A percentile compares a stretch with the other conserved stretches of the same genome.
Evolutionary conservation across 1,140 invertebrate genomes (phyloP).

Genomic region (Drosophila ohnishii): DNA sequence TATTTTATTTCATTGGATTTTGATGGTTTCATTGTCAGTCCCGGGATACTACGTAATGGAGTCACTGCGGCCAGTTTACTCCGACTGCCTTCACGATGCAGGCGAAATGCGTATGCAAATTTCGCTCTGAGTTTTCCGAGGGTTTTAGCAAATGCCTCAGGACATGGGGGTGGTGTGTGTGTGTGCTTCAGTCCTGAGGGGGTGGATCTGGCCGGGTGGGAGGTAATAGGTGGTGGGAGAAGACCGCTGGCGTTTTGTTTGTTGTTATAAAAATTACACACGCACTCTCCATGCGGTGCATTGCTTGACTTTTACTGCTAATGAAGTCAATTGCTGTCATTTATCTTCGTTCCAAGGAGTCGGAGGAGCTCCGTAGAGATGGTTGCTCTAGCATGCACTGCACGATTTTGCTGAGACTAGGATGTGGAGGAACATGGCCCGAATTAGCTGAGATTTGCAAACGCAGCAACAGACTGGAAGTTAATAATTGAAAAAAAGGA

Average conservation of each 20-base stretch:
- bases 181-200: constrained; percentile 1
- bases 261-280: constrained; percentile 62
- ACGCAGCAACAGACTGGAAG: background rate
- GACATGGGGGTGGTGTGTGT: constrained; percentile 7
- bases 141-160: constrained; percentile 24
- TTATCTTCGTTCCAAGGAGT: constrained; percentile 53
- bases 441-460: constrained; percentile 37
- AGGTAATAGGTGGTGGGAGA: background rate
- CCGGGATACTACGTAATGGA: constrained; percentile 54
- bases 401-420: constrained; percentile 23
- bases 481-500: background rate
- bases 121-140: constrained; percentile 32
- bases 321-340: constrained; percentile 79
- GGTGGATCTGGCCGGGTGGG: constrained; percentile 7
- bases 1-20: constrained; percentile 83
- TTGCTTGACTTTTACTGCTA: constrained; percentile 75
- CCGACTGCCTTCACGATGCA: constrained; percentile 52
- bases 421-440: constrained; percentile 17
- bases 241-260: constrained; percentile 51
- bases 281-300: constrained; percentile 42
- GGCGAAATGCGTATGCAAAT: constrained; percentile 82
- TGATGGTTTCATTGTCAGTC: constrained; percentile 81
- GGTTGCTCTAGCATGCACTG: constrained; percentile 7
- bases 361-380: background rate
- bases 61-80: constrained; percentile 61